phyloP scores from a whole-genome alignment of 2,797 vertebrate species.

The Macropus fuliginosus region DNA sequence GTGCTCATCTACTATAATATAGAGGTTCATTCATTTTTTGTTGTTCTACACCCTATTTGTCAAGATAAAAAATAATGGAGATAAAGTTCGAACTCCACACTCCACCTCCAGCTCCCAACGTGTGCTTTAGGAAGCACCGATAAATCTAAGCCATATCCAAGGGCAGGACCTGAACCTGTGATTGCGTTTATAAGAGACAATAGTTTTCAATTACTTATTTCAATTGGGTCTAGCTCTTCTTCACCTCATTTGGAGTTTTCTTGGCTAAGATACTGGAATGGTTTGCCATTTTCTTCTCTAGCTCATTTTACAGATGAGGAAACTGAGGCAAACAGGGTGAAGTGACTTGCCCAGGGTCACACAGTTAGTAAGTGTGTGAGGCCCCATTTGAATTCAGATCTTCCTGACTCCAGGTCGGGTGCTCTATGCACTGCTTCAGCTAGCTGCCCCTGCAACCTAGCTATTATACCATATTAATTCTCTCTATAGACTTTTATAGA shows the following conservation, averaged over 20 bases:
- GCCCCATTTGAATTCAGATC: not conserved
- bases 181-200: not conserved
- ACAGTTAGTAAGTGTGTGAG: too few relatives aligned
- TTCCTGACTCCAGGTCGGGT: not conserved
- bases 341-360: not conserved
- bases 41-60: not conserved
- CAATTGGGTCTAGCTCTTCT: not conserved
- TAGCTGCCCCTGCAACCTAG: not conserved
- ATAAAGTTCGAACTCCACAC: not conserved
- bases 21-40: not conserved
- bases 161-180: not conserved
- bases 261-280: not conserved
- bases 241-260: not conserved
- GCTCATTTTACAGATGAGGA: not conserved
- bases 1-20: not conserved
- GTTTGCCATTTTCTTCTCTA: not conserved
- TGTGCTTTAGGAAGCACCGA: not conserved
- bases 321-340: not conserved
- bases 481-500: not conserved
- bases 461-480: not conserved
- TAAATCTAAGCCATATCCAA: not conserved
- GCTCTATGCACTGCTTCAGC: not conserved
- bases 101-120: not conserved
- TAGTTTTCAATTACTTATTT: not conserved
- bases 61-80: not conserved